Base-by-base conservation (phyloP, 2,113 vertebrate genomes). In the Nymphicus hollandicus region DNA sequence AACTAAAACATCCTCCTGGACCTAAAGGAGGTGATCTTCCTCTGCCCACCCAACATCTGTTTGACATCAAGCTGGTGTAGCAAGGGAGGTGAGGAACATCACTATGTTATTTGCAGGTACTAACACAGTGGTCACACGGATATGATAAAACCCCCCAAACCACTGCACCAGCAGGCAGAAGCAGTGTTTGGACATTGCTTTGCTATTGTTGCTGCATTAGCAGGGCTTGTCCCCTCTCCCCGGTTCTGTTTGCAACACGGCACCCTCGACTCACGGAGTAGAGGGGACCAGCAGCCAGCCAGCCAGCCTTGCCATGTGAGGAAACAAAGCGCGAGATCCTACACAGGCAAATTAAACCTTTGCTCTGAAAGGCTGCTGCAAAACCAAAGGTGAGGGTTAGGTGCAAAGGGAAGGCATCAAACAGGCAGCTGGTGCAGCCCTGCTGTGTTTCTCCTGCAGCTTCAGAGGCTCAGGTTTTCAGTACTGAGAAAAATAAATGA, bases 401-500 rank as follows among this genome's bases (percentile, higher is more conserved):
- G 46, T 0, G 0, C 29, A 50, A 60, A 66, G 33, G 31, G 56
- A 73, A 84, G 25, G 61, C 55, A 79, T 25, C 47, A 44, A 61
- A 58, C 6, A 31, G 35, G 33, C 0, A 0, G 72, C 20, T 6
- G 1, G 76, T 10, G 1, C 14, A 91, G 84, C 68, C 58, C 55
- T 61, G 74, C 44, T 70, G 24, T 41, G 4, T 27, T 85, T 55
- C 55, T 55, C 74, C 74, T 23, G 47, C 65, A 88, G 61, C 78
- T 60, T 79, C 37, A 41, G 44, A 76, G 58, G 46, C 68, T 83
- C 86, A 74, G 72, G 68, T 77, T 92, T 68, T 92, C 91, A 73
- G 71, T 16, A 81, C 14, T 13, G n/a, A 91, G 83, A 96, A 80
- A 88, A 93, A 93, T 37, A 96, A 83, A 49, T 44, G 24, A 95